Base-by-base conservation (phyloP, 2,888 invertebrate species). In the Stramonita haemastoma region DNA sequence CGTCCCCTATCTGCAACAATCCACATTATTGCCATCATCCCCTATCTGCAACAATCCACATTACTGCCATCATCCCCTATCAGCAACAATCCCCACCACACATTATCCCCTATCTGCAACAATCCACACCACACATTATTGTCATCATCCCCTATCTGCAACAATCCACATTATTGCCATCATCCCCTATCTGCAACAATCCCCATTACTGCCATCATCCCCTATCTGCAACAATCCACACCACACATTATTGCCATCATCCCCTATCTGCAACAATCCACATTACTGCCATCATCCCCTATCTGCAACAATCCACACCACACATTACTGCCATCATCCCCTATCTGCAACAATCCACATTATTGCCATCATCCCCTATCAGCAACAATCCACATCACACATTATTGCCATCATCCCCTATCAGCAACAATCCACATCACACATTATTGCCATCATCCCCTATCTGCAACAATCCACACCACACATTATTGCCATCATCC, bases 341-440 rank as follows among this genome's bases (percentile, higher is more conserved):
- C 98, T 86, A 98, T 96, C 97, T 98, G 95, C 13, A 90, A 34
- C 86, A 66, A 11, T 13, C 19, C 19, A 86, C 19, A 46, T 46
- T n/a, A n/a, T n/a, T n/a, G n/a, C n/a, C n/a, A n/a, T 98, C 97
- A 96, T 99, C 99, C 19, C 98, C 98, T 86, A 98, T 96, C 97
- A 98, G 95, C 13, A 90, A 34, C 86, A 66, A 11, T 13, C 19
- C 19, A 86, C 19, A 46, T 46, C n/a, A n/a, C n/a, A n/a, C n/a
- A n/a, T n/a, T n/a, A n/a, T n/a, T n/a, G n/a, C n/a, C n/a, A n/a
- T 98, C 97, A 96, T 99, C 99, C 19, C 98, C 98, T 86, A 98
- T 96, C 97, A 98, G 95, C 13, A 90, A 34, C 86, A 66, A 11
- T 13, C 19, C 19, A 86, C 19, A 46, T 46, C n/a, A n/a, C n/a